A percentile compares a stretch with the other conserved stretches of the same genome.
phyloP scores from a whole-genome alignment of 1,140 invertebrate species.

The Brachionus calyciflorus region DNA sequence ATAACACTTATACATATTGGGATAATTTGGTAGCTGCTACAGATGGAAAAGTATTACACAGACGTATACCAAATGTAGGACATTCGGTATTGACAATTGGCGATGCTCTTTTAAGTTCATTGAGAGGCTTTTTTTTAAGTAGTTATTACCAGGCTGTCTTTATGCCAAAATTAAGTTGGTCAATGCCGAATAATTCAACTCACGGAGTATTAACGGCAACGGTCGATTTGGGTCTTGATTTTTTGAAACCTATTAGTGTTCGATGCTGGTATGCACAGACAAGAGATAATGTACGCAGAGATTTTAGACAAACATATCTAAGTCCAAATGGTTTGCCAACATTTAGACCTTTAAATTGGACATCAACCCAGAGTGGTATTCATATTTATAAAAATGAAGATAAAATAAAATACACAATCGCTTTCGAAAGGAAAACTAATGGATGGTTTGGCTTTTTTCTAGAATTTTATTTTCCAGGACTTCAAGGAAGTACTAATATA shows the following conservation, averaged over 20 bases:
- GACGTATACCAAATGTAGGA: constrained; percentile 52
- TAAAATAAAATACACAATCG: not conserved
- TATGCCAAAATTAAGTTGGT: constrained; percentile 39
- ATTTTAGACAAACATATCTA: not conserved
- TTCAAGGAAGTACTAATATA: constrained; percentile 50
- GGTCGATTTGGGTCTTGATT: not conserved
- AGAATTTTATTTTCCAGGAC: constrained; percentile 51
- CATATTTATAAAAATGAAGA: not conserved
- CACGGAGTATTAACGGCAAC: constrained; percentile 28
- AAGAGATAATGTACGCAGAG: not conserved
- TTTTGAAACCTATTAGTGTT: not conserved
- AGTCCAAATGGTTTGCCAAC: not conserved
- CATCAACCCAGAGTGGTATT: not conserved
- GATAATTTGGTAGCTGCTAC: constrained; percentile 51
- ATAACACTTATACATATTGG: constrained; percentile 55
- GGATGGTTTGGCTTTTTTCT: constrained; percentile 53
- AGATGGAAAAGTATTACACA: not conserved
- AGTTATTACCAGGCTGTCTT: constrained; percentile 44
- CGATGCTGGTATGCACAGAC: constrained; percentile 12
- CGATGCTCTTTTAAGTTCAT: constrained; percentile 50
- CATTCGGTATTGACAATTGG: constrained; percentile 52
- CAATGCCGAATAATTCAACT: constrained; percentile 17
- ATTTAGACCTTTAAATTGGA: not conserved
- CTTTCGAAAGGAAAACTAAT: constrained; percentile 48
- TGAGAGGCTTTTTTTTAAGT: constrained; percentile 52